Base-by-base conservation (phyloP, 2,888 invertebrate genomes). In the Drosophila picticornis region DNA sequence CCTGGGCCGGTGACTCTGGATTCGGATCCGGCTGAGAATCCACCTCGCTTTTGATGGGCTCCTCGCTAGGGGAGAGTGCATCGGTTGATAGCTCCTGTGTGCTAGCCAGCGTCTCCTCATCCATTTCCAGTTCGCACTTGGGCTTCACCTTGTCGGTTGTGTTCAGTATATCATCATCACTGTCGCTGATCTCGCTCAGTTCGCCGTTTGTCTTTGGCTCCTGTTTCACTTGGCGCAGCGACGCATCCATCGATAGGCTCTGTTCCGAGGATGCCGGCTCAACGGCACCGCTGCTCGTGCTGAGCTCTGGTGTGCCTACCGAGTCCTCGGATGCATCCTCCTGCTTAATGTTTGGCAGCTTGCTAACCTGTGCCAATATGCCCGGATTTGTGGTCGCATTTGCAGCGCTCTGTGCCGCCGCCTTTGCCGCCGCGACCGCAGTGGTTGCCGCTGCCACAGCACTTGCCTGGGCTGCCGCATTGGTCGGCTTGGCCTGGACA, bases 151-250 rank as follows among this genome's bases (percentile, higher is more conserved):
- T 91, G 92, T 97, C 97, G 88, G 96, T 96, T 93, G 96, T 95
- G 78, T 97, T 96, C 6, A 97, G 94, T 90, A 97, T 97, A 88
- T 97, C 97, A 92, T 97, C 97, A 62, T 97, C 97, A 93, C 97
- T 97, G 86, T 97, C 97, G 91, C 97, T 97, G 73, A 97, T 97
- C 93, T 97, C 97, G 92, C 97, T 97, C 19, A 97, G 94, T 92
- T 97, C 93, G 5, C 93, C 93, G 3, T 59, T 87, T 11, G 83
- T 77, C 22, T 84, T 86, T 9, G 92, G 84, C 36, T 91, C 91
- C 67, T 82, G 29, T 62, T 84, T 84, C n/a, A 89, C 48, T 16
- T 50, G 70, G 0, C 75, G 59, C 51, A 75, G 11, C 1, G 80
- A 51, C 0, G 52, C 1, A 0, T 77, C 75, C 43, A 66, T 7